Evolutionary conservation across 2,797 vertebrate genomes (phyloP).

Genomic region (Coregonus ussuriensis): DNA sequence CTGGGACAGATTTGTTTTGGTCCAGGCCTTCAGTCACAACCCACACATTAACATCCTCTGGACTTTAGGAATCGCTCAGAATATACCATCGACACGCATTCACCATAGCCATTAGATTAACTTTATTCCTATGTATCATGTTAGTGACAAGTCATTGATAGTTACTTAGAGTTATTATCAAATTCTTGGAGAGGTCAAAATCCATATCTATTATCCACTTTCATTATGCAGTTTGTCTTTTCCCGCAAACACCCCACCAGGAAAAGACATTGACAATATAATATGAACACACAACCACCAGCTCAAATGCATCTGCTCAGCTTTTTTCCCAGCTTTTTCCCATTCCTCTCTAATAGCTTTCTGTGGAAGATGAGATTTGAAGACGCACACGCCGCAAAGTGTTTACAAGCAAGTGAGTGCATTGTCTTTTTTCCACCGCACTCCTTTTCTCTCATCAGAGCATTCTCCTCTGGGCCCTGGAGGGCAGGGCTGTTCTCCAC

Average conservation of each 20-base stretch:
- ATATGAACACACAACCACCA: no score
- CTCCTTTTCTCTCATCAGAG: not conserved
- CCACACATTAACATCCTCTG: not conserved
- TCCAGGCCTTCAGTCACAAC: not conserved
- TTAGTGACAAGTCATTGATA: not conserved
- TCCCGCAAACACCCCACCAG: not conserved
- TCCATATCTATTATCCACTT: no score
- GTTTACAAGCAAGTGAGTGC: not conserved
- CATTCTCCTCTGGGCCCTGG: not conserved
- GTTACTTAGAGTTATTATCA: no score
- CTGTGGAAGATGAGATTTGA: not conserved
- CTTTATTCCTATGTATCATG: not conserved
- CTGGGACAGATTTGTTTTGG: slow-evolving; percentile 1
- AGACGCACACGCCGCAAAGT: not conserved
- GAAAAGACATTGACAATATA: not conserved
- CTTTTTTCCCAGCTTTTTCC: not conserved
- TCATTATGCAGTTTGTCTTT: not conserved
- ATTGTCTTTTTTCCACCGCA: not conserved
- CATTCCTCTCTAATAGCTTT: not conserved
- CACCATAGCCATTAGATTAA: not conserved
- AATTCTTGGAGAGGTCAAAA: no score
- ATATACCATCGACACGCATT: not conserved
- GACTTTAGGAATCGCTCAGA: not conserved
- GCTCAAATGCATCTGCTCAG: not conserved
- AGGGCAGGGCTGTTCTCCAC: not conserved